phyloP scores from a whole-genome alignment of 2,797 vertebrate genomes.

The Botia kubotai region DNA sequence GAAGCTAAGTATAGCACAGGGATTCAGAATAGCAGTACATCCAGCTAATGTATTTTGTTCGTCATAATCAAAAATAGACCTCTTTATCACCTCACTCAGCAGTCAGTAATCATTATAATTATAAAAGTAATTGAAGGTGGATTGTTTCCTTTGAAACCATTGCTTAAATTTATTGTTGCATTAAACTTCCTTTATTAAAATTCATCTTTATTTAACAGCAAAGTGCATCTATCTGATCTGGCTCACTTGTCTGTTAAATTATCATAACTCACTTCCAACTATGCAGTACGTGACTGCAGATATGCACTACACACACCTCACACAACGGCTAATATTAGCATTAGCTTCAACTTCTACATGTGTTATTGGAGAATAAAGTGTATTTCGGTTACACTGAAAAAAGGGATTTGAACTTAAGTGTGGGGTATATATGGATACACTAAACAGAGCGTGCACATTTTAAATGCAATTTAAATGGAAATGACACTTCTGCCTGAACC shows the following conservation, averaged over 20 bases:
- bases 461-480: background rate
- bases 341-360: background rate
- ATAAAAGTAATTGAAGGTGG: constrained; percentile 37
- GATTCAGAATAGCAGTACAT: constrained; percentile 23
- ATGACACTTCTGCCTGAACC: background rate
- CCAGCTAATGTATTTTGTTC: constrained; percentile 30
- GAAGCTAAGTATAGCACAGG: constrained; percentile 32
- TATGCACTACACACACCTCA: background rate
- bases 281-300: background rate
- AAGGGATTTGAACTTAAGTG: background rate
- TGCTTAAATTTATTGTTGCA: constrained; percentile 24
- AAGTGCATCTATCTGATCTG: constrained; percentile 32
- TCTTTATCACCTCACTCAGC: constrained; percentile 29
- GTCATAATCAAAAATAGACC: constrained; percentile 16
- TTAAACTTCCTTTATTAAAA: constrained; percentile 29
- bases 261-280: constrained; percentile 22
- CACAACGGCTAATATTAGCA: background rate
- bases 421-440: too few relatives aligned
- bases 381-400: background rate
- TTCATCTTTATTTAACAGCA: constrained; percentile 4
- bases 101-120: constrained; percentile 24
- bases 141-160: constrained; percentile 27
- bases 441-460: background rate
- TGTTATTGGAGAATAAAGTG: background rate
- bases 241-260: constrained; percentile 36